These are phyloP conservation scores for Lepidurus arcticus DNA, from an alignment of 1,140 invertebrate genomes.

Conservation along the genomic window DNA sequence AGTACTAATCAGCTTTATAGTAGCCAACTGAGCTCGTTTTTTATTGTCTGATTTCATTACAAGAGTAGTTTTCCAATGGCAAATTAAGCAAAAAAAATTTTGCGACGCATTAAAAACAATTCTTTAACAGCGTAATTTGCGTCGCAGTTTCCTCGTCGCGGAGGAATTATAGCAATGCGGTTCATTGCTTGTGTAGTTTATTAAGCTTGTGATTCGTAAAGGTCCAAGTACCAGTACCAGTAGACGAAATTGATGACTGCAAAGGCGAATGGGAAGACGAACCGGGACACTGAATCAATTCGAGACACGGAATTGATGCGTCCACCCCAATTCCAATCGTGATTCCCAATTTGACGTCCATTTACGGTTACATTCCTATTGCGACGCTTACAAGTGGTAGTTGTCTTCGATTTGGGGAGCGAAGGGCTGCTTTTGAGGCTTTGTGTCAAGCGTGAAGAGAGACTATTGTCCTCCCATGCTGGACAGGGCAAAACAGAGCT, in stretches of 20 bases:
- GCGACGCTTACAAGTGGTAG: constrained; percentile 32
- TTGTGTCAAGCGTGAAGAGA: constrained; percentile 20
- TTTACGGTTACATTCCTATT: constrained; percentile 31
- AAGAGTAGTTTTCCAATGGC: too few relatives aligned
- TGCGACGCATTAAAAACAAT: too few relatives aligned
- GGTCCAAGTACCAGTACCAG: constrained; percentile 65
- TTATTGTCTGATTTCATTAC: too few relatives aligned
- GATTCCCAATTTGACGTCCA: constrained; percentile 7
- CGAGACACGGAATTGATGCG: constrained; percentile 67
- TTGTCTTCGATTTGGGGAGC: neutral
- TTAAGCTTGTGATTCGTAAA: neutral
- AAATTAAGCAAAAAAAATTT: too few relatives aligned
- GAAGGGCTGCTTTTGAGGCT: neutral
- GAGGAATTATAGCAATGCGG: neutral
- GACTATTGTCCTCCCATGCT: constrained; percentile 5
- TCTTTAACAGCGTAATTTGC: neutral
- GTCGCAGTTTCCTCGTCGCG: neutral
- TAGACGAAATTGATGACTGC: constrained; percentile 71
- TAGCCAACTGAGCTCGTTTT: too few relatives aligned
- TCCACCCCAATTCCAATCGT: constrained; percentile 34
- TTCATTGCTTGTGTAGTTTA: neutral
- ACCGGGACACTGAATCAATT: constrained; percentile 65
- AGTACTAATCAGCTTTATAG: too few relatives aligned
- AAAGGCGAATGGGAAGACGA: constrained; percentile 70
- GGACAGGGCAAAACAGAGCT: neutral